Evolutionary conservation across 2,888 invertebrate species (phyloP).

Genomic region (Lasioglossum morio): DNA sequence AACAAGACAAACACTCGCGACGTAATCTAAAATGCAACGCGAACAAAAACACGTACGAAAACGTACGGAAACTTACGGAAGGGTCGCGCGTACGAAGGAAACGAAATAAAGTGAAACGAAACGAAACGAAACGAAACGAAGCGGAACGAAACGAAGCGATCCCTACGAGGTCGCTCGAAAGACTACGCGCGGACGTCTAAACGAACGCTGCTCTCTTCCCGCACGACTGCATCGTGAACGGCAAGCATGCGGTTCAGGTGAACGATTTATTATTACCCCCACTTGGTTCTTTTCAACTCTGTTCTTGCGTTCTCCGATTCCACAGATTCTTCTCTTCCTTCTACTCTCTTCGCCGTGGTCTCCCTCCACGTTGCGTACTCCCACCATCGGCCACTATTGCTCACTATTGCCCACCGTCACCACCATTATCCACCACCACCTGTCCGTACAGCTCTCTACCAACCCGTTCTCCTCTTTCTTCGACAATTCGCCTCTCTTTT

Average conservation of each 20-base stretch:
- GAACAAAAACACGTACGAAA: background rate
- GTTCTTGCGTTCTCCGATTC: slow-evolving; percentile 28
- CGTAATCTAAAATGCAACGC: background rate
- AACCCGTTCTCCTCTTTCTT: background rate
- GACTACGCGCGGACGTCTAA: slow-evolving; percentile 71
- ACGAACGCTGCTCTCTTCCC: slow-evolving; percentile 60
- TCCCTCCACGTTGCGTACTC: background rate
- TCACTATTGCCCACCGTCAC: background rate
- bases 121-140: slow-evolving; percentile 20
- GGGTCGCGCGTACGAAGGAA: background rate
- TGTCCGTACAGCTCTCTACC: background rate
- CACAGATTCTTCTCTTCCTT: slow-evolving; percentile 42
- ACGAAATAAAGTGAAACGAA: slow-evolving; percentile 4
- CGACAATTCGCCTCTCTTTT: background rate
- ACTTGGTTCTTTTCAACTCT: slow-evolving; percentile 56
- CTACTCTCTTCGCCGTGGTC: slow-evolving; percentile 23
- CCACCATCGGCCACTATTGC: background rate
- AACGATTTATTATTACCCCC: slow-evolving; percentile 83
- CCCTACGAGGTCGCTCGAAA: slow-evolving; percentile 79
- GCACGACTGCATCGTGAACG: slow-evolving; percentile 58
- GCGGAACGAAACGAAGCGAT: slow-evolving; percentile 60
- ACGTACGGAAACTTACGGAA: background rate
- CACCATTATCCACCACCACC: background rate
- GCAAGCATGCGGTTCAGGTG: slow-evolving; percentile 77
- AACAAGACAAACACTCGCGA: background rate